Percentiles rank a stretch among this genome's conserved stretches.
Conservation (phyloP, 2,797 vertebrate genomes). For the Craterocephalus amniculus region DNA sequence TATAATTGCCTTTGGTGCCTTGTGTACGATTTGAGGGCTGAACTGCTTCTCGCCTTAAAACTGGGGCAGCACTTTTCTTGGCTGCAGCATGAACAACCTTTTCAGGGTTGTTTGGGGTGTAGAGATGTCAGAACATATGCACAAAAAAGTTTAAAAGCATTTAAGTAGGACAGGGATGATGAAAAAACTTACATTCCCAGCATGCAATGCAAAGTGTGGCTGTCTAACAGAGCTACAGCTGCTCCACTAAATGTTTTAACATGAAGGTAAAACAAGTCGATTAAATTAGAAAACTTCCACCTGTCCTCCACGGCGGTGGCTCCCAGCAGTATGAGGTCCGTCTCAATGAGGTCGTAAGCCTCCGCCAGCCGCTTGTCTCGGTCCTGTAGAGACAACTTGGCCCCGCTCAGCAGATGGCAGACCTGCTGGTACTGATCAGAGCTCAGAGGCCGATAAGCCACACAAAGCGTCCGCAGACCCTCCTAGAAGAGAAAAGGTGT, state of each 20-base stretch:
- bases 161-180: no score
- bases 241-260: neutral
- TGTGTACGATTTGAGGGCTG: constrained; percentile 2
- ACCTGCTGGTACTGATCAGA: constrained; percentile 83
- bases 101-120: neutral
- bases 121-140: constrained; percentile 2
- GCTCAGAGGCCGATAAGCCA: constrained; percentile 90
- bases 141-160: neutral
- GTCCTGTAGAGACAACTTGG: constrained; percentile 92
- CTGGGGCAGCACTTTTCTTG: constrained; percentile 30
- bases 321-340: constrained; percentile 91
- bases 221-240: neutral
- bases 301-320: constrained; percentile 97
- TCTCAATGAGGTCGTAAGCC: constrained; percentile 93
- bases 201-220: neutral
- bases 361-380: constrained; percentile 91
- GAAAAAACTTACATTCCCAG: neutral
- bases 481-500: constrained; percentile 81
- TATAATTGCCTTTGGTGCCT: constrained; percentile 24
- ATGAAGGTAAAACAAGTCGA: neutral
- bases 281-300: constrained; percentile 64
- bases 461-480: constrained; percentile 93
- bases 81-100: neutral
- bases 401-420: constrained; percentile 82
- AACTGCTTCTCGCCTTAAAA: constrained; percentile 23